Percentiles rank a stretch among this genome's conserved stretches.
Conservation (phyloP, 1,140 invertebrate species). For the Paramacrobiotus metropolitanus region DNA sequence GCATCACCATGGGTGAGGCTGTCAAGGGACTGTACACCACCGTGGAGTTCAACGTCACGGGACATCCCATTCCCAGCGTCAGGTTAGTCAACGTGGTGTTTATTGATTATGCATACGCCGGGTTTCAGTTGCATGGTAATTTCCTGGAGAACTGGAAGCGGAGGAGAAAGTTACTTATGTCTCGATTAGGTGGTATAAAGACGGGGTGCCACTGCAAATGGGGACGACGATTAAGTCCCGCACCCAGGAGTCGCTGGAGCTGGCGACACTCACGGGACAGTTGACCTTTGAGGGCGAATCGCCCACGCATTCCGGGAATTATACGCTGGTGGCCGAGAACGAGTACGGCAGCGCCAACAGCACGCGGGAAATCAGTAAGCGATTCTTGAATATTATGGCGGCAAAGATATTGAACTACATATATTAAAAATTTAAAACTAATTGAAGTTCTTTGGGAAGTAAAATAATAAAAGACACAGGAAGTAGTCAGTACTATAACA, state of each 20-base stretch:
- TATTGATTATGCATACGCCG: too few relatives aligned
- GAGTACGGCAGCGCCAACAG: slow-evolving; percentile 13
- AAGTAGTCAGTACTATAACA: too few relatives aligned
- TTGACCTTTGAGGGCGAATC: slow-evolving; percentile 11
- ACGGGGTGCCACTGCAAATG: slow-evolving; percentile 7
- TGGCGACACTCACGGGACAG: slow-evolving; percentile 6
- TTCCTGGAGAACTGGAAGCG: too few relatives aligned
- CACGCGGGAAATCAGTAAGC: background rate
- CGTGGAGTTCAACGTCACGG: background rate
- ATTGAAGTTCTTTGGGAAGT: too few relatives aligned
- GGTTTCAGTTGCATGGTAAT: too few relatives aligned
- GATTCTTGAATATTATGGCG: too few relatives aligned
- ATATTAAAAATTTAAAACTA: too few relatives aligned
- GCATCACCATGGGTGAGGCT: background rate
- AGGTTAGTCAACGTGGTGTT: too few relatives aligned
- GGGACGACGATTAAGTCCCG: slow-evolving; percentile 11
- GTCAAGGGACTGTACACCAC: background rate
- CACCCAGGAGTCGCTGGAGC: slow-evolving; percentile 5
- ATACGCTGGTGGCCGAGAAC: slow-evolving; percentile 18
- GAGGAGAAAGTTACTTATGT: background rate
- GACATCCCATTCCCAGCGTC: background rate
- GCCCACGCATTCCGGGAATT: slow-evolving; percentile 15
- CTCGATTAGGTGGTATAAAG: slow-evolving; percentile 10
- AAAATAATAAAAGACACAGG: too few relatives aligned
- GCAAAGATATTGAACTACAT: too few relatives aligned